Evolutionary conservation across 64 coral and sea anemone species (phyloP).

Genomic region (Orbicella faveolata): DNA sequence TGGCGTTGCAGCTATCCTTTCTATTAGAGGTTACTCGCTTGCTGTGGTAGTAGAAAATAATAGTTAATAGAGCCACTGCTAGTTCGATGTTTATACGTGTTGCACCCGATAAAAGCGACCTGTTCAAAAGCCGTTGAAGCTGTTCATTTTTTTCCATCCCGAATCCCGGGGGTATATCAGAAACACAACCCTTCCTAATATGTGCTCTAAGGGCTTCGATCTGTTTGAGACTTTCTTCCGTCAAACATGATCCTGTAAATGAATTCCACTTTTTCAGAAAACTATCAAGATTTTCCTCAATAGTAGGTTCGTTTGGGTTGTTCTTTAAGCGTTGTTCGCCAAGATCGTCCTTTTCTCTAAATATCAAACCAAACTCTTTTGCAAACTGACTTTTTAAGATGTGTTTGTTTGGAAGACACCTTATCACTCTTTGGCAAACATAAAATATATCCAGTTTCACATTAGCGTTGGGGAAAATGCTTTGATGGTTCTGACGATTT

Average conservation of each 20-base stretch:
- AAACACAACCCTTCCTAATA: slow-evolving; percentile 45
- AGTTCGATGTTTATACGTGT: slow-evolving; percentile 30
- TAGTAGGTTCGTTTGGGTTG: not conserved
- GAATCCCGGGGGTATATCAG: slow-evolving; percentile 38
- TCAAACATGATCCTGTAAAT: not conserved
- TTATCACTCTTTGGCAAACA: slow-evolving; percentile 25
- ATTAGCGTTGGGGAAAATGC: not conserved
- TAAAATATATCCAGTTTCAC: slow-evolving; percentile 53
- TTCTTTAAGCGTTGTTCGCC: slow-evolving; percentile 16
- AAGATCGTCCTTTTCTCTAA: slow-evolving; percentile 28
- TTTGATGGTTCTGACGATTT: not conserved
- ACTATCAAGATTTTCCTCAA: slow-evolving; percentile 30
- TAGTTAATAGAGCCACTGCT: slow-evolving; percentile 23
- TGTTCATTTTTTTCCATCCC: slow-evolving; percentile 65
- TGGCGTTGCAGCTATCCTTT: not conserved
- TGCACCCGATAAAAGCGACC: slow-evolving; percentile 7
- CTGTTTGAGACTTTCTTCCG: slow-evolving; percentile 11
- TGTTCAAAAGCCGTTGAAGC: slow-evolving; percentile 36
- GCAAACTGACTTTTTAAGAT: not conserved
- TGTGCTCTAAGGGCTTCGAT: not conserved
- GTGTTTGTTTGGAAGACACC: not conserved
- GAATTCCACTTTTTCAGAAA: slow-evolving; percentile 44
- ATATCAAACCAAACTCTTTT: slow-evolving; percentile 48
- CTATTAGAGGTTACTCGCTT: not conserved
- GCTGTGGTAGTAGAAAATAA: slow-evolving; percentile 34